Percentiles rank a stretch among this genome's conserved stretches.
These are phyloP conservation scores for Vanessa tameamea DNA, from an alignment of 1,140 invertebrate genomes.

Conservation along the genomic window DNA sequence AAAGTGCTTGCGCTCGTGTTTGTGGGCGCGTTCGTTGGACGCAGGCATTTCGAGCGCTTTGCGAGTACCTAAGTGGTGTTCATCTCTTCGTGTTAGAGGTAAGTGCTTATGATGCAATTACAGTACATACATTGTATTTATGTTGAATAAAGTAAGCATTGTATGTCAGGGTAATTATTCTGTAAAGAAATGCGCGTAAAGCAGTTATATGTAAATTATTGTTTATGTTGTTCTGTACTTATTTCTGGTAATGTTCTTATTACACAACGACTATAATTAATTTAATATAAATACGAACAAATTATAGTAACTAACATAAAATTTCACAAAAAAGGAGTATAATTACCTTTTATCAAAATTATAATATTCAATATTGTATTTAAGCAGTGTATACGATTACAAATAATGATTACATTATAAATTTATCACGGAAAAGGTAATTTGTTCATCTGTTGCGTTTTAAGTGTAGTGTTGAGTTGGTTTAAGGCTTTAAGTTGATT, in stretches of 20 bases:
- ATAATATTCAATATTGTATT: not conserved
- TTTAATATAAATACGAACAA: too few species aligned
- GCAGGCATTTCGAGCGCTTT: slow-evolving; percentile 35
- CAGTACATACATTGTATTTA: slow-evolving; percentile 1
- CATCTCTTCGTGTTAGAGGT: slow-evolving; percentile 29
- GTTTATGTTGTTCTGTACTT: not conserved
- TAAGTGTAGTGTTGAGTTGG: slow-evolving; percentile 19
- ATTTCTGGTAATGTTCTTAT: not conserved
- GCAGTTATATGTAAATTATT: not conserved
- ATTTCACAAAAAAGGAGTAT: too few species aligned
- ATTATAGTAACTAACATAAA: too few species aligned
- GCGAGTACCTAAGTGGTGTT: slow-evolving; percentile 22
- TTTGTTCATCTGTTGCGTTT: slow-evolving; percentile 7
- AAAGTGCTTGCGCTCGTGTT: slow-evolving; percentile 36
- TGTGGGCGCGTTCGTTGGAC: slow-evolving; percentile 36
- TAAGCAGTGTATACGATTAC: not conserved
- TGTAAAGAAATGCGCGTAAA: not conserved
- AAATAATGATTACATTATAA: not conserved
- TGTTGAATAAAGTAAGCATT: not conserved
- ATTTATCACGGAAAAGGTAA: slow-evolving; percentile 4
- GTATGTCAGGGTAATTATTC: not conserved
- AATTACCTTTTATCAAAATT: too few species aligned
- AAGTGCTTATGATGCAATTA: slow-evolving; percentile 31
- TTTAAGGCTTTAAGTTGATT: slow-evolving; percentile 56
- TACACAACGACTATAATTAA: not conserved